Evolutionary conservation across 2,113 vertebrate species (phyloP).

Genomic region (Etia nguti): DNA sequence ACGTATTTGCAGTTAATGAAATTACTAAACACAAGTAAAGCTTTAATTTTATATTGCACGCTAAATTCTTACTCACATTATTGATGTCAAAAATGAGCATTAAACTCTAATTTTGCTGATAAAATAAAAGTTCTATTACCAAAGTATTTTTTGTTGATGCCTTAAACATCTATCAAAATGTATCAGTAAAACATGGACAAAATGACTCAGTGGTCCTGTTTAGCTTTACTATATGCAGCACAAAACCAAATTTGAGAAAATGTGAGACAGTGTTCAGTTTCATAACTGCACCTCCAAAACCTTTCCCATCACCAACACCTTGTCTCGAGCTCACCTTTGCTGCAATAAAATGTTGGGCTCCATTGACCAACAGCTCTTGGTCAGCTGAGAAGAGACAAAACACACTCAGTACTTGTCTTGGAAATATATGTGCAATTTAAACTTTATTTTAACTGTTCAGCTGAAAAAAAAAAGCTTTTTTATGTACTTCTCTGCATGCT

Average conservation of each 20-base stretch:
- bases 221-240: not conserved
- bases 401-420: not conserved
- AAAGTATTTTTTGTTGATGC: not conserved
- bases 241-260: not conserved
- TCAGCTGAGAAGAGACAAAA: constrained; percentile 69
- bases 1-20: not conserved
- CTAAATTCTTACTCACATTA: not conserved
- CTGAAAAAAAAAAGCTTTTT: not conserved
- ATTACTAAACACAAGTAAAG: not conserved
- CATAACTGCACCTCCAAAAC: not conserved
- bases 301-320: not conserved
- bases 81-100: not conserved
- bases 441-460: not conserved
- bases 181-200: fast-evolving
- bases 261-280: not conserved
- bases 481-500: not conserved
- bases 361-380: constrained; percentile 74
- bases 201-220: not conserved
- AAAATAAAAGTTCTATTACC: not conserved
- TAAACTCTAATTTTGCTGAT: not conserved
- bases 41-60: not conserved
- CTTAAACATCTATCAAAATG: fast-evolving
- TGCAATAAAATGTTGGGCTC: constrained; percentile 67
- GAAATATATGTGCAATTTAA: not conserved
- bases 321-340: constrained; percentile 67